phyloP scores from a whole-genome alignment of 2,797 vertebrate species.

The Rhinoraja longicauda region DNA sequence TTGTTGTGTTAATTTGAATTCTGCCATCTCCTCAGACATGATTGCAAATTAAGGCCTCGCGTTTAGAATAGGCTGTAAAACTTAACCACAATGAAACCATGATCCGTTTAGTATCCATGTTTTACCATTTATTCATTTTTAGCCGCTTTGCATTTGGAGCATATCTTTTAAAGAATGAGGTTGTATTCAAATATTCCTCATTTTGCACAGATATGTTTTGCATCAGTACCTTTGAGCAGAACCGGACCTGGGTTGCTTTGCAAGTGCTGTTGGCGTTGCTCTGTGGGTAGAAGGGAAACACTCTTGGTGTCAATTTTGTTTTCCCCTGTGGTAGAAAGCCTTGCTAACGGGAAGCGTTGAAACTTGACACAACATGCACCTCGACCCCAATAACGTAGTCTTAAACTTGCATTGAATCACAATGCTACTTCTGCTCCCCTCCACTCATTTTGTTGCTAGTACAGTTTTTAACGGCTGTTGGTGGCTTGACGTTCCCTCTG shows the following conservation, averaged over 20 bases:
- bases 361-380: neutral
- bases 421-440: neutral
- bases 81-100: neutral
- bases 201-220: neutral
- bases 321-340: neutral
- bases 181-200: neutral
- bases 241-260: neutral
- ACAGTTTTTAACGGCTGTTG: neutral
- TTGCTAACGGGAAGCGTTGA: neutral
- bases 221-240: neutral
- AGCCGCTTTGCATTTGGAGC: neutral
- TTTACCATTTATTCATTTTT: neutral
- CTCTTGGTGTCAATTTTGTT: constrained; percentile 13
- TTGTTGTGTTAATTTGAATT: neutral
- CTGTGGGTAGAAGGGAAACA: neutral
- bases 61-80: no score
- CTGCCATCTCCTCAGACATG: neutral
- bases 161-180: neutral
- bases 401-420: neutral
- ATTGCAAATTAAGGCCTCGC: neutral
- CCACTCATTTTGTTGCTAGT: neutral
- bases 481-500: neutral
- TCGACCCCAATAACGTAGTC: neutral
- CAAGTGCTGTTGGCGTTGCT: neutral
- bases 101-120: neutral